Conservation (phyloP, 2,888 invertebrate genomes). For the Brachyptera risi region DNA sequence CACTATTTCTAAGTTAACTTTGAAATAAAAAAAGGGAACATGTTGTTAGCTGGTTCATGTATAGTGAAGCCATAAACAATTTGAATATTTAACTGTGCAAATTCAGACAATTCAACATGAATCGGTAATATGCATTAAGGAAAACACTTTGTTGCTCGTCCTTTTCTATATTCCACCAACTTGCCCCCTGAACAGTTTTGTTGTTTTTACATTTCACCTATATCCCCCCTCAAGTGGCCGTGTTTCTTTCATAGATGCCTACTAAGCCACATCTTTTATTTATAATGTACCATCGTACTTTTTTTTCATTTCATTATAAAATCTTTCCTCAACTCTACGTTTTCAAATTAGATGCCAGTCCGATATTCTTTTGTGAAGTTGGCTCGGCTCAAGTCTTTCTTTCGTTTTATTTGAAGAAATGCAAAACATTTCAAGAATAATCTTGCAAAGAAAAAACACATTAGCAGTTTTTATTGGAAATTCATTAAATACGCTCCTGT, state of each 20-base stretch:
- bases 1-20: too few relatives aligned
- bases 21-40: too few relatives aligned
- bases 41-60: too few relatives aligned
- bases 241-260: constrained; percentile 2
- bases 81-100: constrained; percentile 27
- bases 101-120: constrained; percentile 21
- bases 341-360: not conserved
- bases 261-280: constrained; percentile 16
- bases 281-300: constrained; percentile 4
- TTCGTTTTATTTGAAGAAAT: not conserved
- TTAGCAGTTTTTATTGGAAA: constrained; percentile 16
- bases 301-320: constrained; percentile 13
- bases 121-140: constrained; percentile 28
- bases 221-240: not conserved
- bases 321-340: constrained; percentile 9
- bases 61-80: too few relatives aligned
- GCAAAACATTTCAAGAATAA: constrained; percentile 8
- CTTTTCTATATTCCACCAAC: too few relatives aligned
- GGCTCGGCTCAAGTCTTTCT: too few relatives aligned
- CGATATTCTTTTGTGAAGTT: constrained; percentile 8
- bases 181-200: not conserved
- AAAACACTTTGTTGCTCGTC: not conserved
- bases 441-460: constrained; percentile 9
- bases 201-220: constrained; percentile 20
- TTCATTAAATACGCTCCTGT: constrained; percentile 8